Conservation (phyloP, 2,113 vertebrate species). For the Mirza zaza region DNA sequence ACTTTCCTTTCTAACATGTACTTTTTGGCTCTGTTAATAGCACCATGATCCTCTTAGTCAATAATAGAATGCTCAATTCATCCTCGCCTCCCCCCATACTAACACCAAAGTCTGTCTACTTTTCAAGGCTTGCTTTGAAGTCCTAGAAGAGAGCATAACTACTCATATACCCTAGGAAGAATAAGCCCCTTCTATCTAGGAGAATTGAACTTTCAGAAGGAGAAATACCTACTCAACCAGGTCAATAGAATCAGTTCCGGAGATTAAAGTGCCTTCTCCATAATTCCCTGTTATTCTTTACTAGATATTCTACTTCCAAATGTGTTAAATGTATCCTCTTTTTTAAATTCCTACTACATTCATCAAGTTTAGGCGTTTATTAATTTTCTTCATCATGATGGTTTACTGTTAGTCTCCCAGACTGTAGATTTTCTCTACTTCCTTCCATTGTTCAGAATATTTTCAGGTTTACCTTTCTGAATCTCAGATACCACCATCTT, state of each 20-base stretch:
- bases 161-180: neutral
- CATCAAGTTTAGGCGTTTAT: neutral
- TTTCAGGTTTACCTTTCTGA: constrained; percentile 28
- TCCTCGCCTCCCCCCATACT: neutral
- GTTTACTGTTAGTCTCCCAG: neutral
- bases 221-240: neutral
- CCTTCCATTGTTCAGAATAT: neutral
- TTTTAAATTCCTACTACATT: neutral
- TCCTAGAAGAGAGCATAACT: neutral
- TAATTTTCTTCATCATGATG: neutral
- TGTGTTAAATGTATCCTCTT: neutral
- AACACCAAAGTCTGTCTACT: neutral
- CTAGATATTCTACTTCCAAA: neutral
- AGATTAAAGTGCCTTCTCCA: neutral
- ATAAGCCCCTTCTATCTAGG: neutral
- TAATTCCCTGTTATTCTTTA: neutral
- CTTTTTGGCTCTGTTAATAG: neutral
- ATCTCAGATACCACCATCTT: neutral
- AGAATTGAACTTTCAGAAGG: neutral
- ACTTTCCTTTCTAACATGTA: neutral
- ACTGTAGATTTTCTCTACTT: neutral
- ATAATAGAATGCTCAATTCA: neutral
- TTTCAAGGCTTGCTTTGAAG: constrained; percentile 7
- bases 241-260: neutral
- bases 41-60: neutral